Evolutionary conservation across 1,140 invertebrate genomes (phyloP).

Genomic region (Heliconius eleuchia): DNA sequence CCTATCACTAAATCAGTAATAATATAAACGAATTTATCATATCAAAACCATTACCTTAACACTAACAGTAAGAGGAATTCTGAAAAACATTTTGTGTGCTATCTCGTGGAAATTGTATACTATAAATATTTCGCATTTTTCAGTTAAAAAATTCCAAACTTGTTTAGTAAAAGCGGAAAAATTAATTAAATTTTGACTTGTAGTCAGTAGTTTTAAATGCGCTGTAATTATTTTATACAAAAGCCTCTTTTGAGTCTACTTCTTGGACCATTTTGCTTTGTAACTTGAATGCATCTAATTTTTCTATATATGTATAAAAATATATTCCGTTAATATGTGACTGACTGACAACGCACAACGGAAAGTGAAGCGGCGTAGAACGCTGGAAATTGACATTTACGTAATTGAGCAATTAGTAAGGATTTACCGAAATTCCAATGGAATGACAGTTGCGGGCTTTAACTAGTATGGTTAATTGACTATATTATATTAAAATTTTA

Average conservation of each 20-base stretch:
- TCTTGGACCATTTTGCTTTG: neutral
- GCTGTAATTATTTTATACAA: conserved; percentile 2
- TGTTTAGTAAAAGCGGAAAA: neutral
- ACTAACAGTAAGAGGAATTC: neutral
- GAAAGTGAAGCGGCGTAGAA: too few species aligned
- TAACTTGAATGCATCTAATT: neutral
- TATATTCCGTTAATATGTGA: too few species aligned
- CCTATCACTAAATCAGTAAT: too few species aligned
- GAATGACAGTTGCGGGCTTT: too few species aligned
- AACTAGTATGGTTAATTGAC: too few species aligned
- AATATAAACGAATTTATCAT: too few species aligned
- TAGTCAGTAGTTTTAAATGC: neutral
- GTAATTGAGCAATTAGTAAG: too few species aligned
- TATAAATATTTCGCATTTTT: neutral
- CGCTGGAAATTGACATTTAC: too few species aligned
- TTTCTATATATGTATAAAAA: too few species aligned
- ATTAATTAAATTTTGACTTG: neutral
- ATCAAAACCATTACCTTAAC: neutral
- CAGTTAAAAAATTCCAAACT: neutral
- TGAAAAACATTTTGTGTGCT: neutral
- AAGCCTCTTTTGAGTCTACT: neutral
- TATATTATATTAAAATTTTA: too few species aligned
- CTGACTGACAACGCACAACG: too few species aligned
- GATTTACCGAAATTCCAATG: too few species aligned
- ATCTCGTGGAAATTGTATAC: neutral